Conservation (phyloP, 2,113 vertebrate genomes). For the Buteo buteo region DNA sequence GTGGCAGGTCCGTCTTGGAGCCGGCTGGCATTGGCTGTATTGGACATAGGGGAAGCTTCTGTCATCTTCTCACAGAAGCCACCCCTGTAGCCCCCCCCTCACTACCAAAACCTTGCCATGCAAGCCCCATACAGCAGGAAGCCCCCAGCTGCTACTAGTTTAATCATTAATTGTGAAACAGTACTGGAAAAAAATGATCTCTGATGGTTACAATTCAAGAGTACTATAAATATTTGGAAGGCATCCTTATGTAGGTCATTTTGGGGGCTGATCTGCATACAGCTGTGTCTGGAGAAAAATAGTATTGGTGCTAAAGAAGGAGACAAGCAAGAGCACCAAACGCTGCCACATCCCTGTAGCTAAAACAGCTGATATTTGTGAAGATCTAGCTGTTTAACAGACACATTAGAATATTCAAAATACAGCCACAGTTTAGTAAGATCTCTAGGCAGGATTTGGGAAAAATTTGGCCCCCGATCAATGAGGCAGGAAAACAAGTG, state of each 20-base stretch:
- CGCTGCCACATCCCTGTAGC: background rate
- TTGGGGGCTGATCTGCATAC: background rate
- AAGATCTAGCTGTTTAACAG: background rate
- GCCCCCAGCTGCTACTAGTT: background rate
- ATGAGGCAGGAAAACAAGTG: background rate
- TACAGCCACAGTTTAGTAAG: background rate
- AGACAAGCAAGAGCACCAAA: background rate
- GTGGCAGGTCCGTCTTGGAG: no score
- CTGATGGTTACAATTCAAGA: background rate
- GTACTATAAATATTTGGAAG: background rate
- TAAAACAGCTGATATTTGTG: background rate
- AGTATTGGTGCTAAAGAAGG: background rate
- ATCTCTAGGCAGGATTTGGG: background rate
- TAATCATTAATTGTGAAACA: background rate
- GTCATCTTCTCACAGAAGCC: no score
- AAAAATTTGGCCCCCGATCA: rapidly evolving
- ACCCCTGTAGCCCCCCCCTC: no score
- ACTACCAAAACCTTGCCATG: no score
- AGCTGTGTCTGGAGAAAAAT: background rate
- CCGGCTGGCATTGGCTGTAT: no score
- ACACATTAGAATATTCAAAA: background rate
- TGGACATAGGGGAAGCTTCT: no score
- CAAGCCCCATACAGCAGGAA: background rate
- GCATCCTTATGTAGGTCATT: background rate
- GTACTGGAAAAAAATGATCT: background rate